Evolutionary conservation across 2,113 vertebrate genomes (phyloP), one percentile per base, ranked within the genome.

Genomic region (Semnornis frantzii): DNA sequence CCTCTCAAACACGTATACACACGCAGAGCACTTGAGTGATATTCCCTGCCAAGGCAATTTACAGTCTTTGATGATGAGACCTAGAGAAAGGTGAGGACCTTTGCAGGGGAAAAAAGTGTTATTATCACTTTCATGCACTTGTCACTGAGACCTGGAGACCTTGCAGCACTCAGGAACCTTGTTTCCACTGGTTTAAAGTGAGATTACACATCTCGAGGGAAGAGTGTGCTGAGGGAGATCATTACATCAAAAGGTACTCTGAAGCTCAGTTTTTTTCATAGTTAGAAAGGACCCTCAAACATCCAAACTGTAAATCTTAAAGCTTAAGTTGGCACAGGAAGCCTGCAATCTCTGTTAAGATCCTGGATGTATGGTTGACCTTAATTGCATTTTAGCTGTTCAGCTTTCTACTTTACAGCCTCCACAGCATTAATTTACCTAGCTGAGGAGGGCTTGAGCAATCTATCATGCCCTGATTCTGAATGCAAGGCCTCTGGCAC

Each of bases 11-110:
- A 2, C 24, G 31, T 25, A 50, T 14, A 34, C 6, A 6, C 1
- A 0, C 3, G 5, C 23, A 73, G 33, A 37, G 9, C 6, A 31
- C 44, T 30, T 0, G 0, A 57, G 73, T 79, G 31, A 34, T 54
- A 13, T 2, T 76, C 42, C n/a, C 63, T 70, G 37, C n/a, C 63
- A 23, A 59, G n/a, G 34, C 48, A 19, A 64, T 64, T 55, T 55
- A 15, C 30, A 59, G 48, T 24, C 6, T 72, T 33, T 70, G 0
- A 0, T 4, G 15, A 11, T 55, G 27, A 62, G 25, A 59, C 7
- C 31, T 19, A 46, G 69, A 2, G 11, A 86, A 72, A 89, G 34
- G n/a, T 0, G 9, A 39, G 72, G 54, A 42, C 6, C 5, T 66
- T 31, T n/a, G 18, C 28, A 54, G 30, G 39, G 50, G 30, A 19